Base-by-base conservation (phyloP, 2,113 vertebrate genomes). In the Clinocottus analis region DNA sequence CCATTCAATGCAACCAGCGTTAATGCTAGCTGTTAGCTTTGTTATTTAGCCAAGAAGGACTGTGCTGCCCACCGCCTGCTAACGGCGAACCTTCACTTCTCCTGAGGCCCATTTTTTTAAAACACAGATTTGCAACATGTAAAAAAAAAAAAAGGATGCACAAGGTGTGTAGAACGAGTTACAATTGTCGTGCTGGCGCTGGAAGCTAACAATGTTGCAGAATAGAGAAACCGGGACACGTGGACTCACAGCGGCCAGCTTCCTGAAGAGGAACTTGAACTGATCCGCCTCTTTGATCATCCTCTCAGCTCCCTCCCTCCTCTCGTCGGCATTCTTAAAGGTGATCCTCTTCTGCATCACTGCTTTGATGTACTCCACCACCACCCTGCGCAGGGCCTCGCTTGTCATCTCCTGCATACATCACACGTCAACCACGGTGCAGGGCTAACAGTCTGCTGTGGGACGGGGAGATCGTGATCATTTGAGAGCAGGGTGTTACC, bases 241-340 rank as follows among this genome's bases (percentile, higher is more conserved):
- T 59, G 5, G 53, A 89, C 93, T 93, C 63, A 94, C 94, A 13
- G 93, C 89, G 23, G 93, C 86, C 79, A 99, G 94, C 78, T 97
- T 99, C 77, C 93, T 95, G 85, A 99, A 99, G 45, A 99, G 96
- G 85, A 97, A 97, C 82, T 95, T 95, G 89, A 99, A 97, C 89
- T 99, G 97, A 9, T 97, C 95, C 0, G 97, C 97, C 86, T 99
- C 98, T 79, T 95, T 96, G 66, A 96, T 97, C 97, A 99, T 99
- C 90, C 94, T 93, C 72, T 99, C 98, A 0, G 97, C 98, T 1
- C 98, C 98, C 16, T 99, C 97, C 85, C 95, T 97, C 87, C 98
- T 95, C 90, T 99, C 98, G 2, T 99, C 98, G 0, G 97, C 95
- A 0, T 94, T 96, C 63, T 94, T 97, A 87, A 99, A 99, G 33